phyloP scores from a whole-genome alignment of 2,113 vertebrate genomes.

The Zosterops borbonicus region DNA sequence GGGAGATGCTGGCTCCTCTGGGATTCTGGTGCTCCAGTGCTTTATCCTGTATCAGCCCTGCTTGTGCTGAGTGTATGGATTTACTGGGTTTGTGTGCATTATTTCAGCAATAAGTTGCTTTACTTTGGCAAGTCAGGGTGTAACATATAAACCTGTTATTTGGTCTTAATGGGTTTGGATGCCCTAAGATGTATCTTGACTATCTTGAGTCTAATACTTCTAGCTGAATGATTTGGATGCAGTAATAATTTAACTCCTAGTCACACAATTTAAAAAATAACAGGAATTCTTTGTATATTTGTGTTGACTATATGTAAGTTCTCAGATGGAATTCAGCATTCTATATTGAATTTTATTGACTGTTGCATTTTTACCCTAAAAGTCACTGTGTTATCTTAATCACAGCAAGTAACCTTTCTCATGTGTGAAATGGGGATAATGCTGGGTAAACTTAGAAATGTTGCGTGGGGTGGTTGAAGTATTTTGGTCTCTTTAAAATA shows the following conservation, averaged over 20 bases:
- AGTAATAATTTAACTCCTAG: background rate
- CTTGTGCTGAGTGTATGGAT: background rate
- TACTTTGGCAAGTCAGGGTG: background rate
- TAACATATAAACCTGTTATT: background rate
- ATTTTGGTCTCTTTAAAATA: background rate
- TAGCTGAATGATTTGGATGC: background rate
- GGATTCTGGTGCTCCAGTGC: background rate
- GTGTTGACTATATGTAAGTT: background rate
- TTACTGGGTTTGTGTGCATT: background rate
- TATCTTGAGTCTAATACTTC: background rate
- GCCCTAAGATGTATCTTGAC: background rate
- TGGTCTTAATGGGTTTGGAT: background rate
- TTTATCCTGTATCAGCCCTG: background rate
- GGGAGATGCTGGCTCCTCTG: background rate
- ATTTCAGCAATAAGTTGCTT: background rate
- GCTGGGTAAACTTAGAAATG: constrained; percentile 22
- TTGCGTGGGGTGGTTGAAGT: background rate
- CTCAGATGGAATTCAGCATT: background rate
- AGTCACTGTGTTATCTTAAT: background rate
- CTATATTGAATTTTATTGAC: background rate
- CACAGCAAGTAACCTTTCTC: background rate
- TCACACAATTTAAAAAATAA: background rate
- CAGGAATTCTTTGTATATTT: background rate
- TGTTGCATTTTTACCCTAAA: background rate
- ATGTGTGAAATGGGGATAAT: background rate